Evolutionary conservation across 2,797 vertebrate genomes (phyloP).

Genomic region (Chromis chromis): DNA sequence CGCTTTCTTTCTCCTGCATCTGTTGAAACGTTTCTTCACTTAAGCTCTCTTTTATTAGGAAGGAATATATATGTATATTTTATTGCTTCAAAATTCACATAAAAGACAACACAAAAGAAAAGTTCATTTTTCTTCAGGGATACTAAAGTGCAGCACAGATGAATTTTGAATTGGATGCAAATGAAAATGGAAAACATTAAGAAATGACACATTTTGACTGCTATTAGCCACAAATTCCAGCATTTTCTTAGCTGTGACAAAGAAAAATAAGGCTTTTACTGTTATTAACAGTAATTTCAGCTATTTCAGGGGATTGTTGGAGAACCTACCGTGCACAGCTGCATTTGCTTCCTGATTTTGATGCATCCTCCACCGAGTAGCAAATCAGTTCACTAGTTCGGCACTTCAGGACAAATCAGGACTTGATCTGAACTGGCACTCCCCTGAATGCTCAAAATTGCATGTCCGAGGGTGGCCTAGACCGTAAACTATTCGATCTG

Average conservation of each 20-base stretch:
- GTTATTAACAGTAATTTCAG: slow-evolving; percentile 70
- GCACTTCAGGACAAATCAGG: slow-evolving; percentile 72
- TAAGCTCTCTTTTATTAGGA: slow-evolving; percentile 24
- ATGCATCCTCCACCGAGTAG: slow-evolving; percentile 62
- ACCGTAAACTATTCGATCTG: slow-evolving; percentile 56
- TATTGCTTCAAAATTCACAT: slow-evolving; percentile 53
- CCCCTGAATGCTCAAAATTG: slow-evolving; percentile 67
- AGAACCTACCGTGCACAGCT: slow-evolving; percentile 57
- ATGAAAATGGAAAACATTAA: slow-evolving; percentile 76
- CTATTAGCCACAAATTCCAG: slow-evolving; percentile 56
- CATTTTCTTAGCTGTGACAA: slow-evolving; percentile 51
- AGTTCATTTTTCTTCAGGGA: slow-evolving; percentile 52
- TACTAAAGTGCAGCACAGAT: slow-evolving; percentile 66
- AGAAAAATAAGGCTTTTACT: slow-evolving; percentile 70
- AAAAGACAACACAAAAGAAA: slow-evolving; percentile 65
- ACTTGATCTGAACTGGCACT: slow-evolving; percentile 54
- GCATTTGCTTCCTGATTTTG: slow-evolving; percentile 65
- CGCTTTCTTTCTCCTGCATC: slow-evolving; percentile 12
- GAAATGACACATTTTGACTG: slow-evolving; percentile 60
- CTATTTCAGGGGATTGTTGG: slow-evolving; percentile 55
- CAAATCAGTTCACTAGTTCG: slow-evolving; percentile 74
- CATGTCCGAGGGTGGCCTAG: slow-evolving; percentile 71
- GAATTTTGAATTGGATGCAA: slow-evolving; percentile 70
- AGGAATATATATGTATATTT: slow-evolving; percentile 51
- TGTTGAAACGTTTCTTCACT: slow-evolving; percentile 36